Percentiles rank a stretch among this genome's conserved stretches.
Evolutionary conservation across 2,797 vertebrate genomes (phyloP).

Genomic region (Ispidina lecontei): DNA sequence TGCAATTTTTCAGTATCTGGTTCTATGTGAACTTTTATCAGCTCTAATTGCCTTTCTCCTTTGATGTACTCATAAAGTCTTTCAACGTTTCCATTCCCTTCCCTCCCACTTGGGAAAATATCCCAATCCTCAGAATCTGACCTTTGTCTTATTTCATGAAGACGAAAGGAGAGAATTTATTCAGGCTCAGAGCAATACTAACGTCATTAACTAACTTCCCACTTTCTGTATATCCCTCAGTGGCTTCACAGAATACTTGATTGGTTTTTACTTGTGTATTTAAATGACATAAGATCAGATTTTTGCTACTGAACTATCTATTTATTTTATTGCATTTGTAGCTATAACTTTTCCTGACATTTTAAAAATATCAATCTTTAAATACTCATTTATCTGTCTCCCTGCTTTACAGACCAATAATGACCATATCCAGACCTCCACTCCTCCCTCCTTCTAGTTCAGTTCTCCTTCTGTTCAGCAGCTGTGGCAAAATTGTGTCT

Average conservation of each 20-base stretch:
- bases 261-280: slow-evolving; percentile 56
- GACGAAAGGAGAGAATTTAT: slow-evolving; percentile 72
- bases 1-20: slow-evolving; percentile 43
- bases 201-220: slow-evolving; percentile 68
- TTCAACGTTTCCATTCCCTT: slow-evolving; percentile 62
- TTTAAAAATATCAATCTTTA: neutral
- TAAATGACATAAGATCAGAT: slow-evolving; percentile 41
- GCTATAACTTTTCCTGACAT: neutral
- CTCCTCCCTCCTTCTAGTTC: neutral
- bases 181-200: slow-evolving; percentile 70
- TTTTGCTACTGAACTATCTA: neutral
- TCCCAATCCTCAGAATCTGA: slow-evolving; percentile 60
- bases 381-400: neutral
- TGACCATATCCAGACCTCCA: neutral
- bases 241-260: slow-evolving; percentile 41
- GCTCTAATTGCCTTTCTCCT: slow-evolving; percentile 65
- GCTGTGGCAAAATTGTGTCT: neutral
- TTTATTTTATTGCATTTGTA: slow-evolving; percentile 3
- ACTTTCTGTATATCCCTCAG: slow-evolving; percentile 63
- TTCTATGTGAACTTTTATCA: slow-evolving; percentile 68
- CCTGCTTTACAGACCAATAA: neutral
- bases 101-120: slow-evolving; percentile 68
- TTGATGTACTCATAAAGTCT: slow-evolving; percentile 66
- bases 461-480: neutral
- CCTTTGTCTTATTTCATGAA: slow-evolving; percentile 68